A percentile compares a stretch with the other conserved stretches of the same genome.
These are phyloP conservation scores for Pseudococcus viburni DNA, from an alignment of 2,888 invertebrate species.

Conservation along the genomic window DNA sequence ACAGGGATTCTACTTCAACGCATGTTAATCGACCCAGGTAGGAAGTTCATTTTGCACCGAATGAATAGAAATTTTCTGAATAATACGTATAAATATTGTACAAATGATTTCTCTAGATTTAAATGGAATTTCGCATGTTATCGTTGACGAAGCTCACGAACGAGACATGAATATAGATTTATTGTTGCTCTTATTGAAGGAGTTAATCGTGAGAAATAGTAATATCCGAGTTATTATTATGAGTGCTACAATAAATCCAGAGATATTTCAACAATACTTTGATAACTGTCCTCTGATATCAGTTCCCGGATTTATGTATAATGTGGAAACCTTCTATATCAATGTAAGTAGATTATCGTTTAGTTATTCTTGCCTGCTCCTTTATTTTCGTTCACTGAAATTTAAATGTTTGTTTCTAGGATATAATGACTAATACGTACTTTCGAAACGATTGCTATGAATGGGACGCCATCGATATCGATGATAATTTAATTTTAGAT, in stretches of 20 bases:
- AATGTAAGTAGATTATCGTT: slow-evolving; percentile 56
- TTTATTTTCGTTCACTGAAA: neutral
- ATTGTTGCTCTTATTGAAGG: slow-evolving; percentile 73
- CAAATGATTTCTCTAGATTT: slow-evolving; percentile 70
- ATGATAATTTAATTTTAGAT: slow-evolving; percentile 53
- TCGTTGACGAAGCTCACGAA: slow-evolving; percentile 84
- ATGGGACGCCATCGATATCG: slow-evolving; percentile 48
- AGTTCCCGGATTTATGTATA: slow-evolving; percentile 76
- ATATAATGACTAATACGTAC: slow-evolving; percentile 47
- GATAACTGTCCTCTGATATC: slow-evolving; percentile 71
- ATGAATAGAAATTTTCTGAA: neutral
- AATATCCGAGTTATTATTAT: slow-evolving; percentile 78
- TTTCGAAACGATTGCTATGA: slow-evolving; percentile 46
- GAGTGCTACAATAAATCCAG: slow-evolving; percentile 81
- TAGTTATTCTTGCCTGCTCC: neutral
- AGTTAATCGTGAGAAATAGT: slow-evolving; percentile 74
- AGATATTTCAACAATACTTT: slow-evolving; percentile 74
- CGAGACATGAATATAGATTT: slow-evolving; percentile 80
- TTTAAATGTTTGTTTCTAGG: slow-evolving; percentile 61
- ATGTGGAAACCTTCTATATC: slow-evolving; percentile 73
- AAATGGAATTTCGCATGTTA: slow-evolving; percentile 77
- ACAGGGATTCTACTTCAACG: slow-evolving; percentile 77
- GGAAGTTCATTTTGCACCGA: neutral
- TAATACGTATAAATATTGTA: neutral
- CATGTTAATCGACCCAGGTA: slow-evolving; percentile 72